Evolutionary conservation across 2,888 invertebrate genomes (phyloP), one percentile per base, ranked within the genome.

Genomic region (Diarsia mendica): DNA sequence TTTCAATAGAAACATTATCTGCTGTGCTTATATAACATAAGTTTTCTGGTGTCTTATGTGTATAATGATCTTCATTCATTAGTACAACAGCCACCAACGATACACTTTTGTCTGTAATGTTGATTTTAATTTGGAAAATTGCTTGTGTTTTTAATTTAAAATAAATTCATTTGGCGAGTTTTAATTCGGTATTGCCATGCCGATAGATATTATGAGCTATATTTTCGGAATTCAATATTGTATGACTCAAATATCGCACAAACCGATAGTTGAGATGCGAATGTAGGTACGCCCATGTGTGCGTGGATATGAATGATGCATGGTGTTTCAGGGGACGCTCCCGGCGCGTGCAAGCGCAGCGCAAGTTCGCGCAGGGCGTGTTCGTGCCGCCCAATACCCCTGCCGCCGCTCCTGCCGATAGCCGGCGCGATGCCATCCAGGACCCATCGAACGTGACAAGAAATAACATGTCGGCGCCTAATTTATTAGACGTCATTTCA

Each of bases 341-440:
- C 1, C 74, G 83, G 0, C 83, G 83, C 23, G 89, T 92, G 1
- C 89, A 89, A 55, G 93, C 93, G 0, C 93, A 93, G 77, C 88
- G 93, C 0, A 93, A 93, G 39, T 93, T 93, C 67, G 93, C 93
- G 0, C 93, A 92, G 71, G 93, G 93, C 0, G 92, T 90, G 0
- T 89, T 80, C 51, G 77, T 91, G 0, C 93, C 91, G 0, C 86
- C 88, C 10, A 66, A 60, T 33, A 13, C 33, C 0, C 55, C 51
- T 6, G n/a, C 58, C 6, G 65, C 64, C 5, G 51, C 46, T 1
- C 48, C 70, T 1, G 10, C 63, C 10, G 72, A 72, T 8, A 74
- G 48, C 15, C 70, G 83, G 0, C 67, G 85, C 20, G 74, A 83
- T 0, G 10, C 44, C 20, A 46, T n/a, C 0, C 74, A 58, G 11